Evolutionary conservation across 2,113 vertebrate species (phyloP).

Genomic region (Myxocyprinus asiaticus): DNA sequence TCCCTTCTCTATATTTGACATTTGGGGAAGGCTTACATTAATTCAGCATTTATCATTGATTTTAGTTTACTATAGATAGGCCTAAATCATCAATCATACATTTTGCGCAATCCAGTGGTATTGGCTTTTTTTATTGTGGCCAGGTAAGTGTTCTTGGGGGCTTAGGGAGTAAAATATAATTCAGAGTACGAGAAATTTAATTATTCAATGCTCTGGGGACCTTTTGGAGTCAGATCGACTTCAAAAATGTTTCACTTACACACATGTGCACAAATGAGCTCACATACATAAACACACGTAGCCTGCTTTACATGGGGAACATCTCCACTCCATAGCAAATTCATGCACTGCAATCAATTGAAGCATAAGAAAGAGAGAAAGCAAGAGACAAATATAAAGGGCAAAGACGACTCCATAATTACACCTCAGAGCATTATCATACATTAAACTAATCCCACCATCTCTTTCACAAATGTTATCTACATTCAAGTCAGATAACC

Average conservation of each 20-base stretch:
- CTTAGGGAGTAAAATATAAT: slow-evolving; percentile 25
- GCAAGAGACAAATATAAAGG: background rate
- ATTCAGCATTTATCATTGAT: background rate
- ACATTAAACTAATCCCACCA: slow-evolving; percentile 44
- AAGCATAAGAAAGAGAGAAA: background rate
- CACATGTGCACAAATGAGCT: slow-evolving; percentile 9
- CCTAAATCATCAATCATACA: slow-evolving; percentile 4
- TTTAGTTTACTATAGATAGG: slow-evolving; percentile 5
- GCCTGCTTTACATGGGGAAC: background rate
- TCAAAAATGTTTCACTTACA: slow-evolving; percentile 8
- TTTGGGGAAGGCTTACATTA: background rate
- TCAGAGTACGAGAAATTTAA: slow-evolving; percentile 38
- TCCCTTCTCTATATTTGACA: background rate
- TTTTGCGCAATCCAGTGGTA: slow-evolving; percentile 7
- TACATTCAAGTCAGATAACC: slow-evolving; percentile 49
- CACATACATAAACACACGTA: background rate
- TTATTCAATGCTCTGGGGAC: slow-evolving; percentile 24
- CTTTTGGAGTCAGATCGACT: slow-evolving; percentile 13
- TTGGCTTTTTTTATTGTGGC: slow-evolving; percentile 10
- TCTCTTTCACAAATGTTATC: slow-evolving; percentile 39
- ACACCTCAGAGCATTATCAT: slow-evolving; percentile 28
- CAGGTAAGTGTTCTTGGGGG: slow-evolving; percentile 6
- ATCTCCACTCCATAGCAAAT: background rate
- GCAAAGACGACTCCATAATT: slow-evolving; percentile 10
- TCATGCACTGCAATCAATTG: background rate